Evolutionary conservation across 1,140 invertebrate species (phyloP), one percentile per base, ranked within the genome.

Genomic region (Epicauta chinensis): DNA sequence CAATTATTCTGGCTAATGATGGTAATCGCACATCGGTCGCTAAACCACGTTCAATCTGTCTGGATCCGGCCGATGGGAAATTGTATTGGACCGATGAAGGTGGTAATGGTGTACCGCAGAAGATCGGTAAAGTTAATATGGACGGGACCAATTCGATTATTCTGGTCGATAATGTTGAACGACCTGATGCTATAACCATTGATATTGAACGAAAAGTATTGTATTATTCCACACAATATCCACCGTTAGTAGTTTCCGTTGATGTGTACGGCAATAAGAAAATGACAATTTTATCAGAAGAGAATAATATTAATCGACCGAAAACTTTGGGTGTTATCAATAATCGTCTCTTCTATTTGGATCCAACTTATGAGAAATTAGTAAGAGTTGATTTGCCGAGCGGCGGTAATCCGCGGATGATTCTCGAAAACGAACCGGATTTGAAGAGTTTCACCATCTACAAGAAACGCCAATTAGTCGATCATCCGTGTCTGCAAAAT

Each of bases 71-170:
- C 2, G 87, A 91, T 61, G 97, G 86, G 35, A 87, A 87, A 75
- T 70, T 97, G 5, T 97, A 93, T 73, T 99, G 96, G 95, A 81
- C 95, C 2, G 97, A 99, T 67, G 89, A 92, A 57, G 97, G 96
- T 4, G 91, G 90, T 11, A 86, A 80, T 53, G 91, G 92, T 7
- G 89, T 98, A 0, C 87, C 89, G 0, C 77, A 85, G 1, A 99
- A 98, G 71, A 86, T 99, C 16, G 94, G 84, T 0, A 81, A 84
- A 59, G 92, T 92, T 0, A 89, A 93, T 62, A 96, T 99, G 93
- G 93, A 97, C 66, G 97, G 97, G 0, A 79, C 80, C 0, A 81
- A 89, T 56, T 76, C 92, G 0, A 71, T 81, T 0, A 78, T 92
- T 4, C 65, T 93, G 0, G 70, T 85, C 10, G 71, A 79, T 23